Evolutionary conservation across 1,140 invertebrate species (phyloP), one percentile per base, ranked within the genome.

Genomic region (Saccostrea echinata): DNA sequence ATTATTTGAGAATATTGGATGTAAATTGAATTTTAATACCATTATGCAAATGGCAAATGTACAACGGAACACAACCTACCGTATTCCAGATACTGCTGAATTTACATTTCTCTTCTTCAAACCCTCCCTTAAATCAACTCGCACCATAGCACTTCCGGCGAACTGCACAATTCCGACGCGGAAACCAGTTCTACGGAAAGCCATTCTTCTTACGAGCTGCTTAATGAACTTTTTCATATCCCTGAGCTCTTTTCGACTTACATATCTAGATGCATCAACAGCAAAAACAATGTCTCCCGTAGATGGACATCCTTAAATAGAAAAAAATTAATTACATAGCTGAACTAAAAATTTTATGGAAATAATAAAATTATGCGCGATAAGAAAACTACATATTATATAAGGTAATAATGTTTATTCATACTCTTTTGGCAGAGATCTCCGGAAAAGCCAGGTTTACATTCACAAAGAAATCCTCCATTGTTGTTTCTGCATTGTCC

Each of bases 391-490:
- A 30, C 6, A 84, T 18, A 1, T 27, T 57, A n/a, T 21, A 3
- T 12, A 13, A 27, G 8, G 21, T 57, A 24, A 57, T 21, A 9
- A 24, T 16, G 18, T 27, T 12, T 27, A 27, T 33, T 13, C 84
- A 27, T 61, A 57, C 84, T 35, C 52, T 84, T 96, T 94, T 99
- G 98, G 95, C 99, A 99, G 89, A 97, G 96, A 89, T 97, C 96
- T 84, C 99, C 99, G 1, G 97, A 98, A 94, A 98, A 99, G 53
- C 99, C 99, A 91, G 98, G 98, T 2, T 98, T 97, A 94, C 98
- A 99, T 94, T 96, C 95, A 92, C 96, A 96, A 1, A 55, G 84
- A 84, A 85, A 94, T 24, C 92, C 91, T 71, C 88, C 82, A 3
- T 91, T 86, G 64, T 90, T 89, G 55, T 91, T 97, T 30, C 98